Percentiles rank a stretch among this genome's conserved stretches.
These are phyloP conservation scores for Schlechtendalia chinensis DNA, from an alignment of 1,140 invertebrate genomes.

Conservation along the genomic window DNA sequence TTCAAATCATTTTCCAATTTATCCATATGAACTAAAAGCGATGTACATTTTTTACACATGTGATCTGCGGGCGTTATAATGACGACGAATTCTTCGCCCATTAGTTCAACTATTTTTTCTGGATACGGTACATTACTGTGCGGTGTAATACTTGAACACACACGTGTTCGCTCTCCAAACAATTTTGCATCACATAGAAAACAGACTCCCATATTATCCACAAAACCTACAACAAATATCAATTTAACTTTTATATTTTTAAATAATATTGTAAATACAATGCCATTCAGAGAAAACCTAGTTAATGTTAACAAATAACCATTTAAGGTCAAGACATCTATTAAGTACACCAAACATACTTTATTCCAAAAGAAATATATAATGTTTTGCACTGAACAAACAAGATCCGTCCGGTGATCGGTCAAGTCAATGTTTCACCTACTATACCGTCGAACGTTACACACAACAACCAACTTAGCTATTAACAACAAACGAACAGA, in stretches of 20 bases:
- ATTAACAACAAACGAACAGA: too few relatives aligned
- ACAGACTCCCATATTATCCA: slow-evolving; percentile 48
- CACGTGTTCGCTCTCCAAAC: slow-evolving; percentile 48
- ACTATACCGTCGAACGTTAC: too few relatives aligned
- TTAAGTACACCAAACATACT: background rate
- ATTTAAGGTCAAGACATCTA: background rate
- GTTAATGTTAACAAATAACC: background rate
- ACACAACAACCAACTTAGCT: too few relatives aligned
- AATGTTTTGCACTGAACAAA: background rate
- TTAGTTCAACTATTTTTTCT: slow-evolving; percentile 53
- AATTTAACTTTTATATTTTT: too few relatives aligned
- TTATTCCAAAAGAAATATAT: background rate
- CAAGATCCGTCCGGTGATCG: too few relatives aligned
- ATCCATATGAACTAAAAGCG: slow-evolving; percentile 53
- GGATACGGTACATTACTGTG: slow-evolving; percentile 52
- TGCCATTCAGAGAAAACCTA: too few relatives aligned
- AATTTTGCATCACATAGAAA: slow-evolving; percentile 53
- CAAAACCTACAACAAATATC: background rate
- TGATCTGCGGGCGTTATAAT: slow-evolving; percentile 52
- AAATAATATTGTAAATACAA: too few relatives aligned
- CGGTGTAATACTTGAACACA: slow-evolving; percentile 51
- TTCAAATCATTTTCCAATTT: slow-evolving; percentile 53
- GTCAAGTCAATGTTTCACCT: too few relatives aligned
- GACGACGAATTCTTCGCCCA: slow-evolving; percentile 53
- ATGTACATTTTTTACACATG: slow-evolving; percentile 52